phyloP scores from a whole-genome alignment of 2,113 vertebrate species.

The Aramus guarauna region DNA sequence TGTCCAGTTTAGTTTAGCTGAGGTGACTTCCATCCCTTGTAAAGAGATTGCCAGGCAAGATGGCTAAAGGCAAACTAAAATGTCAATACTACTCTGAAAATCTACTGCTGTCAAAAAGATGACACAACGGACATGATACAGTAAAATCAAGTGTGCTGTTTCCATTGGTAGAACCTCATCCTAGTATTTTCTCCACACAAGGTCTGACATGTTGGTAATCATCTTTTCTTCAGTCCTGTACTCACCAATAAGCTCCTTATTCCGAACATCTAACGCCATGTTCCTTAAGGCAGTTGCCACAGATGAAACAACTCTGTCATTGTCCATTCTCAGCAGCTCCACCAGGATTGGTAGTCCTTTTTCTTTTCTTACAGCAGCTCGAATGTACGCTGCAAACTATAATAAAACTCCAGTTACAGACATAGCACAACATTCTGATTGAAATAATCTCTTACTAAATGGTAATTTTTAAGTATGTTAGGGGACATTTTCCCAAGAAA shows the following conservation, averaged over 20 bases:
- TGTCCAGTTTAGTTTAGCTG: background rate
- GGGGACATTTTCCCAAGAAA: background rate
- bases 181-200: fast-evolving
- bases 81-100: background rate
- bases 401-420: background rate
- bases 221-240: background rate
- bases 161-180: background rate
- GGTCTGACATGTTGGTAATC: fast-evolving
- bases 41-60: background rate
- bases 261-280: slow-evolving; percentile 95
- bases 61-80: background rate
- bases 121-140: background rate
- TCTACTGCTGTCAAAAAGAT: background rate
- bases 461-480: fast-evolving
- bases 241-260: slow-evolving; percentile 97
- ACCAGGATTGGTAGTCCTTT: slow-evolving; percentile 98
- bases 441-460: background rate
- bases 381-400: slow-evolving; percentile 95
- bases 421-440: background rate
- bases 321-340: slow-evolving; percentile 96
- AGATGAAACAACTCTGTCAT: slow-evolving; percentile 94
- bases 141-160: fast-evolving
- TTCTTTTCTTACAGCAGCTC: slow-evolving; percentile 94
- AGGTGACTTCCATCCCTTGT: background rate
- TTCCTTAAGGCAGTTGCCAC: slow-evolving; percentile 95